Base-by-base conservation (phyloP, 2,888 invertebrate genomes). In the Apamea epomidion region DNA sequence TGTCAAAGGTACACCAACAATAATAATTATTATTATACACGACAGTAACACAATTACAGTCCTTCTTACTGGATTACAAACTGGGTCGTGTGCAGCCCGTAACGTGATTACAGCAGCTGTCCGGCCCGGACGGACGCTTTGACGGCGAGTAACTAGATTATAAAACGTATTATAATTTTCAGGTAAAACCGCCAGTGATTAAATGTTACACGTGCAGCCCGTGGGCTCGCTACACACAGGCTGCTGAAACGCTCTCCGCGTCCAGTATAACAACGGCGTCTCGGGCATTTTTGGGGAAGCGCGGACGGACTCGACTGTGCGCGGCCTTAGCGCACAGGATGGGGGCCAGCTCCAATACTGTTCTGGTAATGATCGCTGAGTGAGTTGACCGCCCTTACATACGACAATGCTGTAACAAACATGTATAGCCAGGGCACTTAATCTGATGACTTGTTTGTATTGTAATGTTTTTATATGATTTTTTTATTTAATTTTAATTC, bases 71-170 rank as follows among this genome's bases (percentile, higher is more conserved):
- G 42, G 62, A 85, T 80, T 69, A 75, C 6, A 68, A 82, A 67
- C 60, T 72, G 65, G 76, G 42, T 72, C 62, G 74, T 62, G 70
- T 45, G 37, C 69, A 42, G 83, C 29, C 62, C 68, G 68, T 86
- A 85, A 85, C 74, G n/a, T 69, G 76, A 83, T 85, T 80, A 86
- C 71, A 54, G 48, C 62, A 62, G 76, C 80, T 75, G 76, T 80
- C 86, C 86, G 76, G 62, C 0, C 74, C 74, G 83, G 76, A 75
- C 68, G 60, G 72, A 69, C 76, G 84, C 83, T 77, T 75, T 80
- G 84, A 85, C 51, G 48, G 58, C 81, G 25, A 21, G 5, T 75
- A 78, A 86, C 58, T 64, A 18, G 12, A 86, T 83, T 77, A 83
- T 10, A 51, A 58, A 62, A 69, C 42, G 29, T 73, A 82, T 80